phyloP scores from a whole-genome alignment of 2,113 vertebrate species.

The Nothobranchius kuhntae region DNA sequence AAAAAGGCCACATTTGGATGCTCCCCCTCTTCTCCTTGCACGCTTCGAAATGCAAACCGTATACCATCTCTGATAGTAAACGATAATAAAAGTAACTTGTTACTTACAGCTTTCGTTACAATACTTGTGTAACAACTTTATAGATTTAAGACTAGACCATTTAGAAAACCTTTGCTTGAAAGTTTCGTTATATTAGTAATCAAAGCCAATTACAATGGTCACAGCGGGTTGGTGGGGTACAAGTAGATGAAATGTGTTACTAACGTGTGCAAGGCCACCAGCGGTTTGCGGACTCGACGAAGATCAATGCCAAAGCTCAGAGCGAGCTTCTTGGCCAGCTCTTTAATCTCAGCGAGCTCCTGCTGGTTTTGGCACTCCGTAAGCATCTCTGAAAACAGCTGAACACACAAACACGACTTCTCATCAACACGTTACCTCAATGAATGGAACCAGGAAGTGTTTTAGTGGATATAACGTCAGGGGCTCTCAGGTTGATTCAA shows the following conservation, averaged over 20 bases:
- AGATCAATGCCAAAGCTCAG: constrained; percentile 86
- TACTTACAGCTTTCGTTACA: not conserved
- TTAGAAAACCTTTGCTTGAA: not conserved
- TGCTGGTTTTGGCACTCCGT: constrained; percentile 50
- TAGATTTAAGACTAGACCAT: not conserved
- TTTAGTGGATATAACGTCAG: no score
- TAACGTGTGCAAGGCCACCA: constrained; percentile 81
- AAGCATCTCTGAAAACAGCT: constrained; percentile 68
- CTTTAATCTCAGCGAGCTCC: constrained; percentile 82
- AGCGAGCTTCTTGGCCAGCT: constrained; percentile 85
- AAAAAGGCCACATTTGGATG: constrained; percentile 83
- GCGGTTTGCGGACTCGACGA: constrained; percentile 77
- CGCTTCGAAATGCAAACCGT: constrained; percentile 79
- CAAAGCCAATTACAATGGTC: not conserved
- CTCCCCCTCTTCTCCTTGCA: constrained; percentile 38
- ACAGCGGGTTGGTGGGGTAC: not conserved
- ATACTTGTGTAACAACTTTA: not conserved
- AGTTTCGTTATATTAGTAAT: not conserved
- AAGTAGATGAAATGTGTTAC: constrained; percentile 19
- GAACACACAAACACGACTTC: constrained; percentile 37
- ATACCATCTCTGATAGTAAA: constrained; percentile 82
- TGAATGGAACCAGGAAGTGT: constrained; percentile 1
- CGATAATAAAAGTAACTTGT: not conserved
- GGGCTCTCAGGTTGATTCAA: no score
- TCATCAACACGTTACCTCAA: constrained; percentile 47